Conservation (phyloP, 1,140 invertebrate species). For the Ceratitis capitata region DNA sequence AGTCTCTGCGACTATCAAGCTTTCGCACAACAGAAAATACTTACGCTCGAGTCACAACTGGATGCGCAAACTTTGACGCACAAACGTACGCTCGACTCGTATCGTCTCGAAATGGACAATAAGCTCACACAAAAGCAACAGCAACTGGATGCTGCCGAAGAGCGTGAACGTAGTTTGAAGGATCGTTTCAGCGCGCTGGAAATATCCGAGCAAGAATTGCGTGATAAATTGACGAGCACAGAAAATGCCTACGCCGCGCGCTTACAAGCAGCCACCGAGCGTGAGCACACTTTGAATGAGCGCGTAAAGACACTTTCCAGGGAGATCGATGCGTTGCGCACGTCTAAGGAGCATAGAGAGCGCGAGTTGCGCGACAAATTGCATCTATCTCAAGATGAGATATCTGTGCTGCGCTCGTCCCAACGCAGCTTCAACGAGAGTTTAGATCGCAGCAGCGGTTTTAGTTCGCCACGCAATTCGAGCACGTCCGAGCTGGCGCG, state of each 20-base stretch:
- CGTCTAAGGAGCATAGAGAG: conserved; percentile 48
- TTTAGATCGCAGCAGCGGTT: conserved; percentile 18
- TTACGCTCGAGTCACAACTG: conserved; percentile 53
- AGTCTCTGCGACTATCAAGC: conserved; percentile 55
- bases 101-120: conserved; percentile 50
- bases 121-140: conserved; percentile 54
- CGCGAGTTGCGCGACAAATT: conserved; percentile 59
- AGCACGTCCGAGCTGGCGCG: conserved; percentile 56
- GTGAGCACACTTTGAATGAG: conserved; percentile 59
- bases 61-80: conserved; percentile 50
- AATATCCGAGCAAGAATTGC: conserved; percentile 54
- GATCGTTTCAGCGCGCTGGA: conserved; percentile 52
- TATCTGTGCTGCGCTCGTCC: conserved; percentile 56
- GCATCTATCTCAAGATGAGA: conserved; percentile 59
- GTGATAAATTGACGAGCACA: conserved; percentile 51
- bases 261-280: conserved; percentile 48
- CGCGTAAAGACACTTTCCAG: conserved; percentile 52
- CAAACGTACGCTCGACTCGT: conserved; percentile 52
- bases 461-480: conserved; percentile 39
- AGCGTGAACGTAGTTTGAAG: conserved; percentile 56
- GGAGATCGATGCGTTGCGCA: conserved; percentile 51
- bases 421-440: conserved; percentile 38
- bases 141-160: conserved; percentile 47
- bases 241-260: conserved; percentile 52
- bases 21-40: conserved; percentile 54